Percentiles rank a stretch among this genome's conserved stretches.
Evolutionary conservation across 2,888 invertebrate genomes (phyloP).

Genomic region (Agrenia bidenticulata): DNA sequence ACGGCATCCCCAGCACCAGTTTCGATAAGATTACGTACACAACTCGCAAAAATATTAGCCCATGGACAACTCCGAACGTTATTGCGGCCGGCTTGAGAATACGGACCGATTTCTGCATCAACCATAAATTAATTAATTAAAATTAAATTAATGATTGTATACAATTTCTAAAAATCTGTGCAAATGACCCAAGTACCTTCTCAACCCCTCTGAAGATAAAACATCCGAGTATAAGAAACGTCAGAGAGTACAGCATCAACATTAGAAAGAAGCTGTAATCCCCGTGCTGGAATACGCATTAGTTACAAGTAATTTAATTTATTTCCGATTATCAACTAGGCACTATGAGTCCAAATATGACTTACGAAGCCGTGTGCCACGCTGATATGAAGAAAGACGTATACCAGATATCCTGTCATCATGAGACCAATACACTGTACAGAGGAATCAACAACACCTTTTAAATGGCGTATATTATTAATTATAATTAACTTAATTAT

Average conservation of each 20-base stretch:
- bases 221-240: background rate
- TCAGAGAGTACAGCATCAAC: background rate
- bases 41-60: conserved; percentile 13
- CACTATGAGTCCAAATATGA: background rate
- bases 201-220: conserved; percentile 15
- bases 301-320: too few species aligned
- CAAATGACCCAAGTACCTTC: background rate
- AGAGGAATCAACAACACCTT: background rate
- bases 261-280: conserved; percentile 10
- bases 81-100: conserved; percentile 3
- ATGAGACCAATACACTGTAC: conserved; percentile 9
- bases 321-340: background rate
- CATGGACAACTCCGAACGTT: conserved; percentile 9
- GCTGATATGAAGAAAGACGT: conserved; percentile 1
- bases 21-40: conserved; percentile 13
- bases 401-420: conserved; percentile 14
- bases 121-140: too few species aligned
- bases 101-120: conserved; percentile 6
- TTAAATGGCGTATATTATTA: background rate
- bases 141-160: too few species aligned
- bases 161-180: background rate
- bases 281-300: background rate
- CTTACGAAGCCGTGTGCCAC: background rate
- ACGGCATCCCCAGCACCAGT: background rate
- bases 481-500: background rate